These are phyloP conservation scores for Capreolus pygargus DNA, from an alignment of 2,113 vertebrate species.

Conservation along the genomic window DNA sequence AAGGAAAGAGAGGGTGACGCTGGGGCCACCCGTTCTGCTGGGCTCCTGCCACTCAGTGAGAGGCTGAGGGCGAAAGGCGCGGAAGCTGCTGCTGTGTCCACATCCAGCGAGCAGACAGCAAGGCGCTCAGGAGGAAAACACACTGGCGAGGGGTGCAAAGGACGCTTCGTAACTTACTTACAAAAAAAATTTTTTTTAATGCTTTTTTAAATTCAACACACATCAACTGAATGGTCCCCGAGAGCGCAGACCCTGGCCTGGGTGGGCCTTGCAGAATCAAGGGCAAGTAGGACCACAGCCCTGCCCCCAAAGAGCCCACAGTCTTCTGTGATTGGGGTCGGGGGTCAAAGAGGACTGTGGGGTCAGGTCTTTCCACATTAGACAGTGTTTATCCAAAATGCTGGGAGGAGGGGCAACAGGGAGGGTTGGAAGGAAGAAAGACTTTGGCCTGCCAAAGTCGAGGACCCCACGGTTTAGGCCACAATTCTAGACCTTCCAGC, in stretches of 20 bases:
- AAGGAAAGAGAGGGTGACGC: neutral
- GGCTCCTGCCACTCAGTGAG: neutral
- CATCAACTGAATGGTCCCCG: neutral
- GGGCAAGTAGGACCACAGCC: neutral
- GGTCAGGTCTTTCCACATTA: neutral
- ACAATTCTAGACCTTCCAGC: neutral
- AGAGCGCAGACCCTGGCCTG: neutral
- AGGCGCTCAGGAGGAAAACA: neutral
- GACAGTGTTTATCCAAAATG: neutral
- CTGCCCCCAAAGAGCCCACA: neutral
- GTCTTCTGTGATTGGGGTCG: accelerated
- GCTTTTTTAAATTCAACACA: neutral
- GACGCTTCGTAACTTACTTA: neutral
- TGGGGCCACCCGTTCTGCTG: neutral
- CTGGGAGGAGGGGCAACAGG: neutral
- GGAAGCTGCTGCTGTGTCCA: neutral
- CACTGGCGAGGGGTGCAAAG: accelerated
- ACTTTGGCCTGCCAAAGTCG: neutral
- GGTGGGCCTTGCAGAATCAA: neutral
- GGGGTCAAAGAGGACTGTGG: accelerated
- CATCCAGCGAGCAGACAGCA: neutral
- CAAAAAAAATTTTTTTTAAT: neutral
- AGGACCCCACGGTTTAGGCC: neutral
- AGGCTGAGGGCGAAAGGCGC: neutral
- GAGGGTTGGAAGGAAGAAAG: neutral